Evolutionary conservation across 2,888 invertebrate species (phyloP).

Genomic region (Ophion costatus): DNA sequence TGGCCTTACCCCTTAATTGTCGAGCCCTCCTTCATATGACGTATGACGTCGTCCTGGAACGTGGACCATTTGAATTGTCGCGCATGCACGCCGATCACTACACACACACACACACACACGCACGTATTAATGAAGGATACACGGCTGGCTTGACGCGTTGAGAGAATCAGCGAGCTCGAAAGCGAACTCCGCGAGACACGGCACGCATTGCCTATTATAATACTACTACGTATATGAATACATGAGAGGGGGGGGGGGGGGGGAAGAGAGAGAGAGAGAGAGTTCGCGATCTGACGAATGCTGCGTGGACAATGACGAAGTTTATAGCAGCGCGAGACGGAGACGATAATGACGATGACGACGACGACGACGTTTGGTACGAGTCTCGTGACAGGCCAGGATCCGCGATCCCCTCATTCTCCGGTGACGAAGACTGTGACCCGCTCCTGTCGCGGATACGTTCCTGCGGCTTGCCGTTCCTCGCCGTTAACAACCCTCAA

Average conservation of each 20-base stretch:
- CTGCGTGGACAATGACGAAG: neutral
- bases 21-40: neutral
- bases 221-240: neutral
- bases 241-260: neutral
- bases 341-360: conserved; percentile 43
- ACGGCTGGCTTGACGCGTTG: conserved; percentile 80
- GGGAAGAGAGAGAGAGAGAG: conserved; percentile 7
- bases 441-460: conserved; percentile 4
- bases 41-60: neutral
- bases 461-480: conserved; percentile 1
- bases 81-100: conserved; percentile 15
- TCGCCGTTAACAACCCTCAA: conserved; percentile 51
- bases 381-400: neutral
- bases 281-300: neutral
- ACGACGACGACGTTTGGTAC: conserved; percentile 10
- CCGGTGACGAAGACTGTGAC: conserved; percentile 39
- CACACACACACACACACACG: neutral
- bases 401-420: conserved; percentile 30
- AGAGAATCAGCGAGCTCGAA: conserved; percentile 68
- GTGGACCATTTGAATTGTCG: conserved; percentile 32
- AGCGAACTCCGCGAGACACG: conserved; percentile 58
- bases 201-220: conserved; percentile 14
- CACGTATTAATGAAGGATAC: conserved; percentile 81
- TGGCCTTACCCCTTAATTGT: too few species aligned
- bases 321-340: conserved; percentile 47